Percentiles rank a stretch among this genome's conserved stretches.
phyloP scores from a whole-genome alignment of 2,113 vertebrate genomes.

The Craseonycteris thonglongyai region DNA sequence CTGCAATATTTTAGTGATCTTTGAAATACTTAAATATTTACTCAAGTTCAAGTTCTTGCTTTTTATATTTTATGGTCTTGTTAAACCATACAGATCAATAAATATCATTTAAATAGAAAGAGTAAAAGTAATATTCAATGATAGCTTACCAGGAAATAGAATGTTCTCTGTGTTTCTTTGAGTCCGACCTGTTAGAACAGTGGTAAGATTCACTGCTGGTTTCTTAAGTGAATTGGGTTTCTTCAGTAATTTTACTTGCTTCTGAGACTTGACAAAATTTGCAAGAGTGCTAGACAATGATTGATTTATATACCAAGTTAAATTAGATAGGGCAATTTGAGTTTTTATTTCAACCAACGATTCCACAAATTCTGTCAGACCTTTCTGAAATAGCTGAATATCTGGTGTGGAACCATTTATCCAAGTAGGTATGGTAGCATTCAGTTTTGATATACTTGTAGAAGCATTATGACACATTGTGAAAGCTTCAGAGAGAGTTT shows the following conservation, averaged over 20 bases:
- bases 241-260: constrained; percentile 74
- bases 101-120: background rate
- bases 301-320: constrained; percentile 74
- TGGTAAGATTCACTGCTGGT: constrained; percentile 49
- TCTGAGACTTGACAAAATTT: constrained; percentile 76
- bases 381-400: constrained; percentile 72
- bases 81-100: background rate
- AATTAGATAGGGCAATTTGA: constrained; percentile 74
- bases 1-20: background rate
- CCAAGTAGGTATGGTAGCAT: constrained; percentile 66
- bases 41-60: background rate
- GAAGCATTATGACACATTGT: constrained; percentile 68
- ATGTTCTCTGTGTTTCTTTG: constrained; percentile 79
- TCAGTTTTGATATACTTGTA: constrained; percentile 66
- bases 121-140: background rate
- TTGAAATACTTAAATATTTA: background rate
- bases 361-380: constrained; percentile 74
- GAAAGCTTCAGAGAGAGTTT: constrained; percentile 73
- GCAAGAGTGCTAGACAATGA: constrained; percentile 25
- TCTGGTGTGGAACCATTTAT: constrained; percentile 71
- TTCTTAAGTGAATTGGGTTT: constrained; percentile 73
- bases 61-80: background rate
- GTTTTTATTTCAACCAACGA: constrained; percentile 77
- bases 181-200: constrained; percentile 65
- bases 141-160: constrained; percentile 75